Percentiles rank a stretch among this genome's conserved stretches.
phyloP scores from a whole-genome alignment of 1,140 invertebrate genomes.

The Stegodyphus dumicola region DNA sequence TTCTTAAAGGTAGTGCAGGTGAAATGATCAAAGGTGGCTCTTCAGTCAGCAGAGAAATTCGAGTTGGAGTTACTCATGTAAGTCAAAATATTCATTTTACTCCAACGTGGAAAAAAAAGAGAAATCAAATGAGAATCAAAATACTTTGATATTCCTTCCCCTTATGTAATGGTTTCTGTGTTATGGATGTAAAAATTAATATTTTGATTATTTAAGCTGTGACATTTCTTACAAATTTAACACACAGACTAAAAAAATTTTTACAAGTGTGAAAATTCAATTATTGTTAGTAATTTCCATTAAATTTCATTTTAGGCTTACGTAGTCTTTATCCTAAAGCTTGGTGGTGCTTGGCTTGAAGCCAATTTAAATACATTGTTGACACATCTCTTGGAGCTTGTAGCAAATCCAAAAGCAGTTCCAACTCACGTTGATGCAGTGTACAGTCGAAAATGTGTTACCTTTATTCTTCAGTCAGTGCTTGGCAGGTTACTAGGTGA shows the following conservation, averaged over 20 bases:
- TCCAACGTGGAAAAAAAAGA: no score
- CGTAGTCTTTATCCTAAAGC: slow-evolving; percentile 89
- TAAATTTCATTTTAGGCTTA: slow-evolving; percentile 78
- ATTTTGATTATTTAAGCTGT: no score
- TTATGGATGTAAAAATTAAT: no score
- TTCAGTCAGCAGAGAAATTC: slow-evolving; percentile 91
- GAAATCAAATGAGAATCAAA: no score
- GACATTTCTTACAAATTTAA: no score
- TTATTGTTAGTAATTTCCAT: no score
- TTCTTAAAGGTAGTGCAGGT: slow-evolving; percentile 88
- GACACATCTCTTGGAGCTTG: slow-evolving; percentile 90
- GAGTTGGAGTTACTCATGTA: slow-evolving; percentile 94
- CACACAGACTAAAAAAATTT: no score
- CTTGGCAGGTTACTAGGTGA: slow-evolving; percentile 94
- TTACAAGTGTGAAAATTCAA: no score
- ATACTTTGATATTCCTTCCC: no score
- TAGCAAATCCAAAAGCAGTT: slow-evolving; percentile 88
- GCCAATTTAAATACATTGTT: slow-evolving; percentile 87
- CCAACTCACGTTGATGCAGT: slow-evolving; percentile 97
- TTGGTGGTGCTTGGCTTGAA: slow-evolving; percentile 95
- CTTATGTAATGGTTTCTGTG: no score
- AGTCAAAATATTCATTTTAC: slow-evolving; percentile 67
- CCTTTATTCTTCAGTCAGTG: slow-evolving; percentile 91
- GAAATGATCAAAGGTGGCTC: slow-evolving; percentile 97
- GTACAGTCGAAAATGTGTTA: slow-evolving; percentile 96